Evolutionary conservation across 2,113 vertebrate genomes (phyloP).

Genomic region (Hemiscyllium ocellatum): DNA sequence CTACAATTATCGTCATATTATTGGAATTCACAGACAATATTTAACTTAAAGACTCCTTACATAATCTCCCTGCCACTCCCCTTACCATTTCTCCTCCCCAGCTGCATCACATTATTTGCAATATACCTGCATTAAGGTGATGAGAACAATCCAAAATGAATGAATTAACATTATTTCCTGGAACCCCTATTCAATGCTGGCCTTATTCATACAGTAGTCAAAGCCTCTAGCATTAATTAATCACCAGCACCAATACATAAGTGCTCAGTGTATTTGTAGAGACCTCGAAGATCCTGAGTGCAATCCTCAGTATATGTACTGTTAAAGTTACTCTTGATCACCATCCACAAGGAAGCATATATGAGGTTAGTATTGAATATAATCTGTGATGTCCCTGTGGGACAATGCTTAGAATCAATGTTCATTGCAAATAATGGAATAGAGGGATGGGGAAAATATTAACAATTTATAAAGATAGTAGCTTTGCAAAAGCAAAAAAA

Average conservation of each 20-base stretch:
- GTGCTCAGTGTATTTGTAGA: neutral
- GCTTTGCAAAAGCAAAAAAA: neutral
- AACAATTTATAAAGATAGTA: too few species aligned
- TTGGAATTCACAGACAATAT: too few species aligned
- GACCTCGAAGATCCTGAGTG: neutral
- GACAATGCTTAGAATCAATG: neutral
- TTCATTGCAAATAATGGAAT: neutral
- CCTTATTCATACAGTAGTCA: neutral
- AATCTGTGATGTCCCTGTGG: neutral
- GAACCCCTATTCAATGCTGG: neutral
- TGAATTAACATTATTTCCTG: neutral
- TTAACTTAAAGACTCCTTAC: too few species aligned
- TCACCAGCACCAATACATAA: neutral
- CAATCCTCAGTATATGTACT: neutral
- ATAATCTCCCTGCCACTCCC: too few species aligned
- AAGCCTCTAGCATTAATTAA: neutral
- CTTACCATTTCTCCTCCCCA: too few species aligned
- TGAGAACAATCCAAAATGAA: neutral
- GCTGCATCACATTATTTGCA: neutral
- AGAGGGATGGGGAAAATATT: neutral
- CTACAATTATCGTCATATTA: too few species aligned
- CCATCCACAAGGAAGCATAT: neutral
- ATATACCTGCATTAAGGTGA: neutral
- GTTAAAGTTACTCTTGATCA: neutral
- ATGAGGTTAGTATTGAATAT: neutral